phyloP scores from a whole-genome alignment of 2,888 invertebrate species.

The Drosophila recens region DNA sequence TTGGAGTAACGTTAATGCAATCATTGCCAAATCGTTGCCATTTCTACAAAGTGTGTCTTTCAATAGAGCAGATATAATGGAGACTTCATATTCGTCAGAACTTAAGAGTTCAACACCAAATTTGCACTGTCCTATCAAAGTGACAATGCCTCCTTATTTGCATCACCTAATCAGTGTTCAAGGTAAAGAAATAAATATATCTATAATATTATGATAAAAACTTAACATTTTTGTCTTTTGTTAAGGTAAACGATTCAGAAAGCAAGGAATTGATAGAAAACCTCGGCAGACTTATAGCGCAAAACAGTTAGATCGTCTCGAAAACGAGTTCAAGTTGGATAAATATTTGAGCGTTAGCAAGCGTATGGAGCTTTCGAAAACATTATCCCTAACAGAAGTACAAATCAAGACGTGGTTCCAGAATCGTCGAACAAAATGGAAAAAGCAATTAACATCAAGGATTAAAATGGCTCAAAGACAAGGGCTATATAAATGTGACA shows the following conservation, averaged over 20 bases:
- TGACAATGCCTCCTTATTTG: slow-evolving; percentile 84
- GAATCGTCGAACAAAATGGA: slow-evolving; percentile 96
- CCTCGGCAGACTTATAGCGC: slow-evolving; percentile 98
- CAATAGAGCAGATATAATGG: slow-evolving; percentile 12
- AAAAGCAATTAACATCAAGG: slow-evolving; percentile 96
- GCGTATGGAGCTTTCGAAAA: slow-evolving; percentile 96
- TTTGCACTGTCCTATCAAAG: slow-evolving; percentile 71
- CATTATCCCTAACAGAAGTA: slow-evolving; percentile 87
- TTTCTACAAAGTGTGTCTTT: slow-evolving; percentile 21
- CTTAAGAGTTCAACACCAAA: background rate
- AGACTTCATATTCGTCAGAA: background rate
- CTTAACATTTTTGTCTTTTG: slow-evolving; percentile 4
- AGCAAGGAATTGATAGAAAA: slow-evolving; percentile 96
- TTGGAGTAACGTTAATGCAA: slow-evolving; percentile 22
- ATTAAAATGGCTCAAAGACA: slow-evolving; percentile 95
- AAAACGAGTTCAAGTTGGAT: slow-evolving; percentile 97
- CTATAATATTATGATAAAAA: too few relatives aligned
- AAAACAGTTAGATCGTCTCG: slow-evolving; percentile 95
- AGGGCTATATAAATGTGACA: slow-evolving; percentile 87
- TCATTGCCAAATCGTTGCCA: slow-evolving; percentile 14
- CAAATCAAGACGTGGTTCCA: slow-evolving; percentile 74
- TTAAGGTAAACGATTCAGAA: slow-evolving; percentile 91
- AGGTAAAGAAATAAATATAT: slow-evolving; percentile 85
- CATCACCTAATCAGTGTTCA: slow-evolving; percentile 87
- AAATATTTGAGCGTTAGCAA: slow-evolving; percentile 98